These are phyloP conservation scores for Gobius niger DNA, from an alignment of 2,113 vertebrate species.

Conservation along the genomic window DNA sequence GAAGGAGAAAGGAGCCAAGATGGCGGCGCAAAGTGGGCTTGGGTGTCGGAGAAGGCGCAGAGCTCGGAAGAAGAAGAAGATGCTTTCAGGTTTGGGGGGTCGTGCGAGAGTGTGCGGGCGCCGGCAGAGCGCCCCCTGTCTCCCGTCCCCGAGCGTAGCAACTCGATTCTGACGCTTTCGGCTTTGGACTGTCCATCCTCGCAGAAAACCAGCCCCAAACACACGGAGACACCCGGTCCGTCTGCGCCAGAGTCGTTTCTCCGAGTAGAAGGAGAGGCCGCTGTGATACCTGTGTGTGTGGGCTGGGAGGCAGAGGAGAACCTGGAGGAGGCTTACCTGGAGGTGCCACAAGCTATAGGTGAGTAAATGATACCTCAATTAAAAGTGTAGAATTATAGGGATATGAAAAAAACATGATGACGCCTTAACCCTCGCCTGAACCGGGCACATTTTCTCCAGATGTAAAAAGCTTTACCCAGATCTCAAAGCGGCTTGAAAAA, in stretches of 20 bases:
- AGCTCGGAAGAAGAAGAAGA: conserved; percentile 17
- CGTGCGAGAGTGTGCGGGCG: conserved; percentile 16
- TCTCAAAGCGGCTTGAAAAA: no score
- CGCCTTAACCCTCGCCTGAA: no score
- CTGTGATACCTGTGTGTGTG: background rate
- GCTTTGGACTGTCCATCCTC: conserved; percentile 23
- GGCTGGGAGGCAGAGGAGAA: background rate
- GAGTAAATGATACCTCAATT: background rate
- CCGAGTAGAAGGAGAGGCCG: background rate
- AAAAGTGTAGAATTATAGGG: no score
- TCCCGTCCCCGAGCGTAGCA: conserved; percentile 52
- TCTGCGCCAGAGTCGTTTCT: conserved; percentile 35
- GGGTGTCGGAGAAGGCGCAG: conserved; percentile 25
- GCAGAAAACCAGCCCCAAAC: conserved; percentile 23
- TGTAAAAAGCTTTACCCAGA: no score
- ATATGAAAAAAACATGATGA: no score
- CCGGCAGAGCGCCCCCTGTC: conserved; percentile 78
- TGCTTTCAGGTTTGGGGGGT: conserved; percentile 34
- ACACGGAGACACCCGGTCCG: no score
- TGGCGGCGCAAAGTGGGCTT: conserved; percentile 29
- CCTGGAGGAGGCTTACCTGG: conserved; percentile 16
- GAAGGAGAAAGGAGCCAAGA: conserved; percentile 13
- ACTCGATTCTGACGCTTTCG: conserved; percentile 16
- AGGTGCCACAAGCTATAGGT: conserved; percentile 2
- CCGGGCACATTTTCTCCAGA: no score